Evolutionary conservation across 2,797 vertebrate genomes (phyloP).

Genomic region (Squalus acanthias): DNA sequence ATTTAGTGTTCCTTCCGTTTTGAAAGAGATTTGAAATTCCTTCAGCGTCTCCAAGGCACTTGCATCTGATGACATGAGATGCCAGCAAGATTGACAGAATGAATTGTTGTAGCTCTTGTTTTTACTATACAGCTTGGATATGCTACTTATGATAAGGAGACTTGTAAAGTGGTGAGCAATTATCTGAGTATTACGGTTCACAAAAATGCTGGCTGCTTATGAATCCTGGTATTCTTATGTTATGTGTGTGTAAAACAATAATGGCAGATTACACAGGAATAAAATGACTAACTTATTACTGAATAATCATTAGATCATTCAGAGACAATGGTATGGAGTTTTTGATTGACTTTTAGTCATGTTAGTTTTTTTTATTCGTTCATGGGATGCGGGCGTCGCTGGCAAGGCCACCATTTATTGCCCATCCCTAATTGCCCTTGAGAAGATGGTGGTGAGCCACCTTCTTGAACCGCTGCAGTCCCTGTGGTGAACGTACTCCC

Average conservation of each 20-base stretch:
- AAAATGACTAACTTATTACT: not conserved
- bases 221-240: not conserved
- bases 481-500: no score
- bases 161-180: not conserved
- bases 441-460: no score
- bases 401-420: no score
- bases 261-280: not conserved
- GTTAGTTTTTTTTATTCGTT: no score
- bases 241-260: not conserved
- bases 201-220: not conserved
- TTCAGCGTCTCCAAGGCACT: not conserved
- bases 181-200: not conserved
- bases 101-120: not conserved
- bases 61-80: not conserved
- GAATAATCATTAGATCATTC: not conserved
- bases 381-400: no score
- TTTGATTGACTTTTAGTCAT: not conserved
- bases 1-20: not conserved
- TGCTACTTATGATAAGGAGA: not conserved
- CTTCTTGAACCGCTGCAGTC: no score
- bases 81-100: conserved; percentile 13
- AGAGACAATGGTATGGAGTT: not conserved
- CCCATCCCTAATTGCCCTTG: no score
- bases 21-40: not conserved
- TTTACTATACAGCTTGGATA: not conserved